Evolutionary conservation across 2,113 vertebrate species (phyloP).

Genomic region (Forbesichthys papilliferus): DNA sequence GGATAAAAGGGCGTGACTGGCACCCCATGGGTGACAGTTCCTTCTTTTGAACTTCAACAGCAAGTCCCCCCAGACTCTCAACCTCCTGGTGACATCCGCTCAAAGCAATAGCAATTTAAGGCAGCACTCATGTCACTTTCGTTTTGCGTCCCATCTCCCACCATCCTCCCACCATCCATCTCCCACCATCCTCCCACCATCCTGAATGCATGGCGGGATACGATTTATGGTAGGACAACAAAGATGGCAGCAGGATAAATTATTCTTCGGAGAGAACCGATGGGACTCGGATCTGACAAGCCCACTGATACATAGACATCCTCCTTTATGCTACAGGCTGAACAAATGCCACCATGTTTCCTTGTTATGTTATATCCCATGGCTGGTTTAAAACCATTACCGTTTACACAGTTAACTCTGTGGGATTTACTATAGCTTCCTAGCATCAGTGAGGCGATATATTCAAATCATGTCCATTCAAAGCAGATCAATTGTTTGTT

Average conservation of each 20-base stretch:
- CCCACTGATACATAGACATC: slow-evolving; percentile 39
- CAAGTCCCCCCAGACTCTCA: slow-evolving; percentile 46
- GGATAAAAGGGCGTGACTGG: slow-evolving; percentile 27
- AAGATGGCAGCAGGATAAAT: slow-evolving; percentile 49
- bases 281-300: slow-evolving; percentile 45
- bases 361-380: background rate
- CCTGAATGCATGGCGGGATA: slow-evolving; percentile 46
- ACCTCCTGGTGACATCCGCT: slow-evolving; percentile 61
- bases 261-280: slow-evolving; percentile 52
- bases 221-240: slow-evolving; percentile 69
- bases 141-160: slow-evolving; percentile 52
- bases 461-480: background rate
- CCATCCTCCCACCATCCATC: slow-evolving; percentile 6
- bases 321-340: slow-evolving; percentile 2
- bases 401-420: slow-evolving; percentile 10
- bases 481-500: background rate
- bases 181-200: slow-evolving; percentile 16
- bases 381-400: slow-evolving; percentile 16
- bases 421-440: slow-evolving; percentile 19
- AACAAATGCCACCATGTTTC: slow-evolving; percentile 3
- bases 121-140: slow-evolving; percentile 62
- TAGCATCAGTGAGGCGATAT: background rate
- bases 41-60: slow-evolving; percentile 40
- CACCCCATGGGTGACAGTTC: slow-evolving; percentile 35
- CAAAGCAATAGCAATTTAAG: slow-evolving; percentile 74